Base-by-base conservation (phyloP, 2,113 vertebrate species). In the Labrus mixtus region DNA sequence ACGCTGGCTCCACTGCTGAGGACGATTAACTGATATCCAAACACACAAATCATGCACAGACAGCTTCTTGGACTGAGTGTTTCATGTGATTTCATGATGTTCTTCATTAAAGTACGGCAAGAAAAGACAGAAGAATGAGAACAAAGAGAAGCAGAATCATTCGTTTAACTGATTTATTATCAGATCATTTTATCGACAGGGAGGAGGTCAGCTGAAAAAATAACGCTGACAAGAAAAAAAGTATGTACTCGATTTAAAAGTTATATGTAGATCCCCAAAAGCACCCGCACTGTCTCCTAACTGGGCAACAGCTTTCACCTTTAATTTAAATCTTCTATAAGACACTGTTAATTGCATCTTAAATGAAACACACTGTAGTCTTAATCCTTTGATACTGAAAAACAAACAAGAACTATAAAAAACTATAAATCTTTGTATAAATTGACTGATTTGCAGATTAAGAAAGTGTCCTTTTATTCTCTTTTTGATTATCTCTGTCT, bases 21-120 rank as follows among this genome's bases (percentile, higher is more conserved):
- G 50, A 39, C 66, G 37, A 33, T 19, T 53, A 62, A 68, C 48
- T 76, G 68, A 82, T 68, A 53, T 81, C 81, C 61, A 76, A 68
- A 62, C 59, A 46, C 50, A 86, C 81, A 77, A 79, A 77, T 86
- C 78, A 86, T 46, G 37, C 15, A 13, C 19, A 58, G 68, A 73
- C 84, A 80, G 62, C 29, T 53, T 69, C 56, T 63, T 77, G 74
- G 81, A 82, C 33, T 17, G n/a, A 67, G 62, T 22, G 23, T 65
- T 1, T 55, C 51, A 78, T 62, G 25, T 45, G 60, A 78, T 80
- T 77, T 83, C 39, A 75, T 67, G 57, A 83, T 72, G 55, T 68
- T 75, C 63, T 50, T 85, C 25, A 60, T 68, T 54, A 73, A 33
- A 79, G 70, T 17, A 5, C 64, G n/a, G 46, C 55, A 62, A 62